Conservation (phyloP, 2,797 vertebrate species). For the Australoheros facetus region DNA sequence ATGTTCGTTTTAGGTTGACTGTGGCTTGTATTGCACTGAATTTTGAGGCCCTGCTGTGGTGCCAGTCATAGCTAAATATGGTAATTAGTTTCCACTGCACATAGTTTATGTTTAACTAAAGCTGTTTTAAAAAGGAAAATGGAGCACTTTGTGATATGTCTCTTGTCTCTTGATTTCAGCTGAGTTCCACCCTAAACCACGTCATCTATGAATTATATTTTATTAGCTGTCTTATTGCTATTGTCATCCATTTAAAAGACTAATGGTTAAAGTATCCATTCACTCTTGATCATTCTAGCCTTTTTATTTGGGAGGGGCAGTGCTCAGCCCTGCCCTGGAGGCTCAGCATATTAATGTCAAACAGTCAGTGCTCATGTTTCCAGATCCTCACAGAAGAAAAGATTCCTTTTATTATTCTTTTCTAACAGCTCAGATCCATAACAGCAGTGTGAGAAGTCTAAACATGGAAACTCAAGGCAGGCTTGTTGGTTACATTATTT, state of each 20-base stretch:
- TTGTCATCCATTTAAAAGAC: conserved; percentile 31
- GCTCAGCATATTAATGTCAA: conserved; percentile 34
- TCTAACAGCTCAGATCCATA: conserved; percentile 16
- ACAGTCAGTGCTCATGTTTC: conserved; percentile 54
- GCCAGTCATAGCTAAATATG: conserved; percentile 22
- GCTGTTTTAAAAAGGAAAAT: conserved; percentile 29
- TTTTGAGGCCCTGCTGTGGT: conserved; percentile 33
- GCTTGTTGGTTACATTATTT: conserved; percentile 40
- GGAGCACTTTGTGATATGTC: conserved; percentile 16
- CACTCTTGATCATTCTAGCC: conserved; percentile 49
- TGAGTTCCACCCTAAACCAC: conserved; percentile 48
- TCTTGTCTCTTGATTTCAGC: conserved; percentile 44
- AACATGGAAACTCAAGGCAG: conserved; percentile 16
- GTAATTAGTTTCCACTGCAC: conserved; percentile 51
- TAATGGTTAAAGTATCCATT: conserved; percentile 46
- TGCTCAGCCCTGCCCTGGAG: conserved; percentile 61
- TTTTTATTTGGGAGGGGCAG: conserved; percentile 44
- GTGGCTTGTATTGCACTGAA: conserved; percentile 47
- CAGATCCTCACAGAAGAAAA: conserved; percentile 21
- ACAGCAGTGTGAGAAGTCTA: conserved; percentile 1
- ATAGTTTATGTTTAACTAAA: conserved; percentile 54
- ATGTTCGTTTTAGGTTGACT: conserved; percentile 19
- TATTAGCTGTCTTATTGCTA: conserved; percentile 44
- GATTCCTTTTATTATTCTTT: conserved; percentile 25
- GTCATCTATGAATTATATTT: conserved; percentile 55